Conservation (phyloP, 2,888 invertebrate species). For the Campopleginae sp. region DNA sequence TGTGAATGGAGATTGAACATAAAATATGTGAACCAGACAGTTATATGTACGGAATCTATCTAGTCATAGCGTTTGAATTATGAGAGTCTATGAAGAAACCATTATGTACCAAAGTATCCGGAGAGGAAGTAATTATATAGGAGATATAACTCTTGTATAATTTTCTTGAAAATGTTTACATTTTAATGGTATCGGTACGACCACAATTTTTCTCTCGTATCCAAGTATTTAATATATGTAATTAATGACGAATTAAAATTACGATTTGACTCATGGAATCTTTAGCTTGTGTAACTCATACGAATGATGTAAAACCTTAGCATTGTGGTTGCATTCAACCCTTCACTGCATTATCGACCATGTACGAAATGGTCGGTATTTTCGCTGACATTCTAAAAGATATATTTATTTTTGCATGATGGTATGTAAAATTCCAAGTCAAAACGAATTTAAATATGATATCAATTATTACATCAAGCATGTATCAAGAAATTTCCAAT, state of each 20-base stretch:
- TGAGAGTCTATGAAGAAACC: conserved; percentile 30
- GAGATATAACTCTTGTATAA: not conserved
- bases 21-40: not conserved
- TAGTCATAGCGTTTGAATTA: conserved; percentile 51
- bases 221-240: not conserved
- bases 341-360: not conserved
- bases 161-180: not conserved
- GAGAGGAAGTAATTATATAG: not conserved
- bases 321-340: not conserved
- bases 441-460: no score
- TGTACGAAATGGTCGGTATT: not conserved
- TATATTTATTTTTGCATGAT: not conserved
- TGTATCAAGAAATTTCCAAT: no score
- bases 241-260: not conserved
- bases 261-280: not conserved
- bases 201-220: conserved; percentile 4
- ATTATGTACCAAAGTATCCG: conserved; percentile 32
- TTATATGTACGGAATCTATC: conserved; percentile 53
- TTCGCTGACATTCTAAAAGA: not conserved
- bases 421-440: not conserved
- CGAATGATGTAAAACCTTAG: not conserved
- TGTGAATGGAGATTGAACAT: not conserved
- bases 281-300: not conserved
- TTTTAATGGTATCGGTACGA: not conserved
- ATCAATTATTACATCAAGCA: no score